These are phyloP conservation scores for Rhyacophila evoluta DNA, from an alignment of 2,888 invertebrate genomes.

Conservation along the genomic window DNA sequence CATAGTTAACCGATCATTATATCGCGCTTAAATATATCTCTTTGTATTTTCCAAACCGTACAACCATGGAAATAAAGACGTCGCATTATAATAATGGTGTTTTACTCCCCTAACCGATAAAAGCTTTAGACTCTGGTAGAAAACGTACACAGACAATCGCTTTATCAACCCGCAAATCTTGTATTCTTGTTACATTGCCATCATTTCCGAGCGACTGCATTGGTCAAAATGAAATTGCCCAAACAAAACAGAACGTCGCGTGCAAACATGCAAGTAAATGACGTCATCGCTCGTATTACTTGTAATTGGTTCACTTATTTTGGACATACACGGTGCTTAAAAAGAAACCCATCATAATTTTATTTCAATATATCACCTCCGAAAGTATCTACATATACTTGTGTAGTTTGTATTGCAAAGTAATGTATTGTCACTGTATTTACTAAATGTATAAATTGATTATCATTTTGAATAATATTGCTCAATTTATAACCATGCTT, in stretches of 20 bases:
- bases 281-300: not conserved
- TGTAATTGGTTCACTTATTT: conserved; percentile 20
- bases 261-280: conserved; percentile 1
- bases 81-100: not conserved
- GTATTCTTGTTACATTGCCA: not conserved
- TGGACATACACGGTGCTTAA: conserved; percentile 15
- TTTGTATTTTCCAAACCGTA: not conserved
- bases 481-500: too few species aligned
- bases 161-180: conserved; percentile 2
- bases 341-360: too few species aligned
- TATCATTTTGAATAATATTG: too few species aligned
- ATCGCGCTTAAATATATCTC: too few species aligned
- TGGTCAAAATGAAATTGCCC: not conserved
- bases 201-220: not conserved
- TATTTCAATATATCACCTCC: too few species aligned
- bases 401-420: too few species aligned
- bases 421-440: too few species aligned
- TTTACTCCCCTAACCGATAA: conserved; percentile 7
- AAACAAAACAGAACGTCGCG: not conserved
- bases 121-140: not conserved
- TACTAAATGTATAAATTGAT: too few species aligned
- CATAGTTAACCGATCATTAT: too few species aligned
- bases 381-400: too few species aligned
- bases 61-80: not conserved
- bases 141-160: not conserved